Evolutionary conservation across 2,113 vertebrate genomes (phyloP).

Genomic region (Labeo rohita): DNA sequence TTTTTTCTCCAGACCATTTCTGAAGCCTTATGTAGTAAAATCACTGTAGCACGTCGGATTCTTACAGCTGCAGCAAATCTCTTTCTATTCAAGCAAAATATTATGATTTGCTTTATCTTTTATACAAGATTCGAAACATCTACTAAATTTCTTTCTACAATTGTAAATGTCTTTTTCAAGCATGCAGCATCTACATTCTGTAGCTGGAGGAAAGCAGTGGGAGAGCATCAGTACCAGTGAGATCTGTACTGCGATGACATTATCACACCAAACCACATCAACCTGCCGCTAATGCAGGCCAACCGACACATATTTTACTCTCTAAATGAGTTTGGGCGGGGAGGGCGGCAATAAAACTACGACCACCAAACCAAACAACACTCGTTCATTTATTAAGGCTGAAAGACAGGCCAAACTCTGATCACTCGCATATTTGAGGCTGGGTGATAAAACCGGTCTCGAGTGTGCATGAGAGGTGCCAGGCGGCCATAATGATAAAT

Average conservation of each 20-base stretch:
- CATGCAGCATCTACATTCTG: neutral
- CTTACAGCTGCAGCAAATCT: neutral
- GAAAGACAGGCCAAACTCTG: slow-evolving; percentile 32
- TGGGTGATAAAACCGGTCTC: slow-evolving; percentile 49
- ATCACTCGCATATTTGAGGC: slow-evolving; percentile 48
- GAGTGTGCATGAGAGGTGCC: slow-evolving; percentile 52
- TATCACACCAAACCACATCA: slow-evolving; percentile 36
- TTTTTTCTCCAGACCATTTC: neutral
- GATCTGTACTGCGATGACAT: slow-evolving; percentile 46
- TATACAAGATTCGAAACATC: neutral
- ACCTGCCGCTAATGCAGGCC: slow-evolving; percentile 30
- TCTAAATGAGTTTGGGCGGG: neutral
- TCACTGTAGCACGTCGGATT: neutral
- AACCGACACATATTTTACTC: slow-evolving; percentile 16
- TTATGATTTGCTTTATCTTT: neutral
- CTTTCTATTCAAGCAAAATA: neutral
- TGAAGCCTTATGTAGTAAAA: neutral
- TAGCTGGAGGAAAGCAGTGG: neutral
- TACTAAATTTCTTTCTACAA: neutral
- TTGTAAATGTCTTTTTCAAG: neutral
- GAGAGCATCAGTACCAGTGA: neutral
- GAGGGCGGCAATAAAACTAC: slow-evolving; percentile 38
- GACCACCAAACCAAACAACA: slow-evolving; percentile 59
- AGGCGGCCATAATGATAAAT: slow-evolving; percentile 58
- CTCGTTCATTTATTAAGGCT: slow-evolving; percentile 53